These are phyloP conservation scores for Conistra vaccinii DNA, from an alignment of 2,888 invertebrate genomes.

Conservation along the genomic window DNA sequence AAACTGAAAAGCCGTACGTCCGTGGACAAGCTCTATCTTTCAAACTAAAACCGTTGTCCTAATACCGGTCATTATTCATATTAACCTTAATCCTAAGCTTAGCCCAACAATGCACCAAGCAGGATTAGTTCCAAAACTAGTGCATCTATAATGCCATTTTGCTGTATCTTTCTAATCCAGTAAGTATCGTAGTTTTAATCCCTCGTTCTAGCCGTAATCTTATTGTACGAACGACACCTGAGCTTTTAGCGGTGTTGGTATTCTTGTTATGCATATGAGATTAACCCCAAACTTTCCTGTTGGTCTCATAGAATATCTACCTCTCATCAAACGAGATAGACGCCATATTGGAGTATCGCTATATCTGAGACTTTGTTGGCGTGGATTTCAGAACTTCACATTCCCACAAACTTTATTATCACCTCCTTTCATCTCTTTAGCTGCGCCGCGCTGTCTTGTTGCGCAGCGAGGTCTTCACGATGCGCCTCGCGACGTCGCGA, in stretches of 20 bases:
- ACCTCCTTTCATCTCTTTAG: no score
- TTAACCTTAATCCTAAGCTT: neutral
- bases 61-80: conserved; percentile 1
- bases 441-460: no score
- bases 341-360: neutral
- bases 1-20: neutral
- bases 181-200: conserved; percentile 5
- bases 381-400: neutral
- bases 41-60: neutral
- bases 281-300: neutral
- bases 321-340: neutral
- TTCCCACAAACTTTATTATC: neutral
- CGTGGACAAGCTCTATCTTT: neutral
- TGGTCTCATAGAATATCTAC: no score
- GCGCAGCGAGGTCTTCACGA: no score
- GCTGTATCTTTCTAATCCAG: conserved; percentile 1
- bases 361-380: neutral
- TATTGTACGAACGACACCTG: conserved; percentile 18
- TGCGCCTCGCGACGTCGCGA: no score
- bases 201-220: neutral
- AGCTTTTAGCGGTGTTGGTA: neutral
- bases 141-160: conserved; percentile 12
- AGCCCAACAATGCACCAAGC: neutral
- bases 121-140: conserved; percentile 18
- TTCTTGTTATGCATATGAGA: neutral